Base-by-base conservation (phyloP, 30 jellyfish, hydroid and myxozoan species). In the Clytia hemisphaerica region DNA sequence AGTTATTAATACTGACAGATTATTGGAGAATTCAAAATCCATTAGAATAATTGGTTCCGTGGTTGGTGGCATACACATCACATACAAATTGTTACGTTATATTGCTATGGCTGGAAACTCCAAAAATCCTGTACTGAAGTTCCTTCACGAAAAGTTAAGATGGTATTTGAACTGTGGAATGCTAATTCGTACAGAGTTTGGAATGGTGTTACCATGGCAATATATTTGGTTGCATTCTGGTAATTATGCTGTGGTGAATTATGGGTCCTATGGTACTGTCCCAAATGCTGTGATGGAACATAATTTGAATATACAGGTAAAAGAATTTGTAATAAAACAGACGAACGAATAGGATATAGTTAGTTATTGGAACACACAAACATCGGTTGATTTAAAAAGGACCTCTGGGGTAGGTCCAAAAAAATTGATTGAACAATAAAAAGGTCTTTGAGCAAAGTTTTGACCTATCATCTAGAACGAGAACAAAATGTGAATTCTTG, bases 221-320 rank as follows among this genome's bases (percentile, higher is more conserved):
- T 45, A 4, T 31, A 25, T 10, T 27, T 36, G 35, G 37, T 29
- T 74, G 6, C 48, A 29, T 32, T 60, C 74, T 19, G 65, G 78
- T 4, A 53, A 51, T 34, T 25, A 32, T n/a, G 72, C 29, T 33
- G 82, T 79, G 36, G 94, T 80, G 40, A 91, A 91, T 61, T 91
- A 76, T 77, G 99, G 99, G 19, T 91, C 99, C 1, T 91, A 82
- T 51, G 99, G 99, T 9, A 71, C 84, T 9, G 58, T 77, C 26
- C 99, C 99, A 28, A 61, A 21, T 51, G 81, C 85, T 5, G 99
- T 91, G 38, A 45, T 74, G 38, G 67, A 79, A 25, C 69, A 82
- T 46, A 85, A 83, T 32, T n/a, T 62, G 40, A 46, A 61, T 48
- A 21, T 91, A 71, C 81, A 66, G 85, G 95, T 89, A 58, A 49